Conservation (phyloP, 2,113 vertebrate species). For the Trichomycterus rosablanca region DNA sequence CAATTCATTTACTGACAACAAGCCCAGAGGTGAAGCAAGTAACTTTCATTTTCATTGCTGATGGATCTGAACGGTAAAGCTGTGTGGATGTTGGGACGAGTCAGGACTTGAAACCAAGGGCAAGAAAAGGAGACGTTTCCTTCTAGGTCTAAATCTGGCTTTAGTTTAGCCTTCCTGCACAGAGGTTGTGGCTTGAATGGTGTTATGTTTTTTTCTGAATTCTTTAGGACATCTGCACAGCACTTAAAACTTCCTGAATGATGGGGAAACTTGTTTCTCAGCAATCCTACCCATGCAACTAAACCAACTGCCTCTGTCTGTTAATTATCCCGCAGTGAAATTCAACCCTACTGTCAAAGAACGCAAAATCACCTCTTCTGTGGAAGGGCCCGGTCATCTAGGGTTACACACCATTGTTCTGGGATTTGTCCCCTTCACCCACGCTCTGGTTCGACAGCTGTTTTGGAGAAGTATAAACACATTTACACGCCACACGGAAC, state of each 20-base stretch:
- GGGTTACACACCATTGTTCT: conserved; percentile 44
- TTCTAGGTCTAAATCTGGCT: conserved; percentile 16
- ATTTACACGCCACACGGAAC: not conserved
- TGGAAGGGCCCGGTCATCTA: conserved; percentile 40
- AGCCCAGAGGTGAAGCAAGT: not conserved
- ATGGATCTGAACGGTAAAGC: no score
- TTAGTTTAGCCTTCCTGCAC: not conserved
- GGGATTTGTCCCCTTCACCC: conserved; percentile 37
- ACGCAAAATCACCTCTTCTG: conserved; percentile 32
- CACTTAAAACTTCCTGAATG: conserved; percentile 38
- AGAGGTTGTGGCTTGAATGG: not conserved
- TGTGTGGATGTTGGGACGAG: conserved; percentile 1
- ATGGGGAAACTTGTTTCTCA: conserved; percentile 44
- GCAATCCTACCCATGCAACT: conserved; percentile 44
- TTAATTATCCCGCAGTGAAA: conserved; percentile 45
- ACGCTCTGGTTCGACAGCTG: conserved; percentile 28
- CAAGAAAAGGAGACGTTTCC: conserved; percentile 12
- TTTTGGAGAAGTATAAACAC: conserved; percentile 13
- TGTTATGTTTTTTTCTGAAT: not conserved
- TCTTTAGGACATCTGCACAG: conserved; percentile 34
- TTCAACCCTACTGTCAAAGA: conserved; percentile 48
- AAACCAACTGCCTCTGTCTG: conserved; percentile 29
- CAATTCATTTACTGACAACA: not conserved
- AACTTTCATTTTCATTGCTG: not conserved
- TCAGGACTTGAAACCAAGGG: not conserved